phyloP scores from a whole-genome alignment of 2,113 vertebrate genomes.

The Craseonycteris thonglongyai region DNA sequence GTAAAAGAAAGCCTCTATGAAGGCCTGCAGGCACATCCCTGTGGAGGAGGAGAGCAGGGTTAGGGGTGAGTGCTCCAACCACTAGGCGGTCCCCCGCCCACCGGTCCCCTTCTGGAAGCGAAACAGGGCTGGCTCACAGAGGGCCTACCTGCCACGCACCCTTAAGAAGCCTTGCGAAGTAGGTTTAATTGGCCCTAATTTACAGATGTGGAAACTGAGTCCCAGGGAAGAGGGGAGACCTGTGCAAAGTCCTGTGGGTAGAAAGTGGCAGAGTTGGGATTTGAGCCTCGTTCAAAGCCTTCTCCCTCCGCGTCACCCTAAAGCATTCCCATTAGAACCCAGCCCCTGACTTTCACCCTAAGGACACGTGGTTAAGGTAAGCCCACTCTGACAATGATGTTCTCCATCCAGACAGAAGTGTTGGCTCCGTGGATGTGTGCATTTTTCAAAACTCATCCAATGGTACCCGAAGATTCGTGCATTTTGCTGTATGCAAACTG shows the following conservation, averaged over 20 bases:
- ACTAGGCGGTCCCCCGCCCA: no score
- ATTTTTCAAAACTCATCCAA: not conserved
- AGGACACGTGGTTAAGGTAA: not conserved
- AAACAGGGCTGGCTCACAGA: rapidly evolving
- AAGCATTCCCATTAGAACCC: not conserved
- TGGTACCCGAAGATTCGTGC: not conserved
- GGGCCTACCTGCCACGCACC: rapidly evolving
- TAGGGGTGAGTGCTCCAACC: not conserved
- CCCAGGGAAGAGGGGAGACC: not conserved
- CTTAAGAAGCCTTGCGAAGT: not conserved
- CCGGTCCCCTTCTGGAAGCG: not conserved
- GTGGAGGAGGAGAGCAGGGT: not conserved
- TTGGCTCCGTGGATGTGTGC: not conserved
- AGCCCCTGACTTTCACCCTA: not conserved
- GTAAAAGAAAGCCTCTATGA: constrained; percentile 91
- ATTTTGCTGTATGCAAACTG: not conserved
- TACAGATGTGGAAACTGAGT: not conserved
- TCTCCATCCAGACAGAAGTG: rapidly evolving
- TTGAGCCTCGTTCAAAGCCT: not conserved
- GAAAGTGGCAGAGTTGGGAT: not conserved
- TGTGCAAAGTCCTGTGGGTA: not conserved
- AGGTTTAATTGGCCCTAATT: not conserved
- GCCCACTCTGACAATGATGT: rapidly evolving
- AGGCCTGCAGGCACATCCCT: constrained; percentile 96
- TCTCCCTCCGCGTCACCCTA: no score